Conservation (phyloP, 1,140 invertebrate genomes). For the Drosophila sproati region DNA sequence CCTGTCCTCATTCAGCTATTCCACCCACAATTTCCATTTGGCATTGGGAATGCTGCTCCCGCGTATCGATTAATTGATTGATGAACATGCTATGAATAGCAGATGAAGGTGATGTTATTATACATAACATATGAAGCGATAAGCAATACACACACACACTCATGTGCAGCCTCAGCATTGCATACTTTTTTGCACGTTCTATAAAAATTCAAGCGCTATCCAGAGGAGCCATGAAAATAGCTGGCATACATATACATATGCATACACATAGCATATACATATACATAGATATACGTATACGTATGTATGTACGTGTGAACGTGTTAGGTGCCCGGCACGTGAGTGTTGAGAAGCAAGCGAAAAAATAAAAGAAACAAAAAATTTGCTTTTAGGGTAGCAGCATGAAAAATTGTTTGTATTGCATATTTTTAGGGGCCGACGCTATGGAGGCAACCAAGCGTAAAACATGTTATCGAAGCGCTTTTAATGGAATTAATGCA, state of each 20-base stretch:
- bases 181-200: conserved; percentile 38
- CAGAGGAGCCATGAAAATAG: conserved; percentile 16
- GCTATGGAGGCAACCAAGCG: conserved; percentile 57
- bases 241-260: conserved; percentile 17
- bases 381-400: conserved; percentile 32
- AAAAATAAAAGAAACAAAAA: conserved; percentile 20
- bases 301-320: background rate
- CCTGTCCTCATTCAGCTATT: background rate
- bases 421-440: conserved; percentile 67
- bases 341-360: conserved; percentile 33
- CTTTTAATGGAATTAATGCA: conserved; percentile 71
- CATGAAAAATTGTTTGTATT: conserved; percentile 73
- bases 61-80: conserved; percentile 77
- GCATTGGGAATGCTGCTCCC: conserved; percentile 29
- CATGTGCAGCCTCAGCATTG: conserved; percentile 22
- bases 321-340: conserved; percentile 46
- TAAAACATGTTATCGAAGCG: conserved; percentile 71
- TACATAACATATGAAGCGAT: conserved; percentile 49
- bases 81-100: conserved; percentile 74
- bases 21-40: conserved; percentile 20
- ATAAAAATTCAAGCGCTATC: conserved; percentile 41
- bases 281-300: background rate
- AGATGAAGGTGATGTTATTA: conserved; percentile 62
- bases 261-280: background rate
- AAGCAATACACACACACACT: conserved; percentile 41